These are phyloP conservation scores for Microcaecilia unicolor DNA, from an alignment of 2,797 vertebrate genomes.

Conservation along the genomic window DNA sequence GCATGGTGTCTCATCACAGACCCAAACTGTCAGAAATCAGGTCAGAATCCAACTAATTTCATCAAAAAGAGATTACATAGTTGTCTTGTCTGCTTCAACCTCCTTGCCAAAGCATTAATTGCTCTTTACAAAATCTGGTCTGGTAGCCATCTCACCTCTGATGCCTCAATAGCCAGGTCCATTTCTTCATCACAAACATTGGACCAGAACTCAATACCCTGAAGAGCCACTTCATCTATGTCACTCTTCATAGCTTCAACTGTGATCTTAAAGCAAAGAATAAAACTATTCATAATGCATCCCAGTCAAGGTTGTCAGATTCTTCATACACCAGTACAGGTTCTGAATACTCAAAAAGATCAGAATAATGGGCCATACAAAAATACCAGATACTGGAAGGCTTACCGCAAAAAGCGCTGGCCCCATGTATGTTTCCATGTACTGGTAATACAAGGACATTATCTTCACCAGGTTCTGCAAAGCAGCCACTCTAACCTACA, in stretches of 20 bases:
- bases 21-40: no score
- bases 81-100: no score
- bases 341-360: not conserved
- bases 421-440: slow-evolving; percentile 98
- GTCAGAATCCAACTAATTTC: no score
- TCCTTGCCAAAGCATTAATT: no score
- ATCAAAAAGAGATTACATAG: no score
- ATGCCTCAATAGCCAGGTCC: slow-evolving; percentile 94
- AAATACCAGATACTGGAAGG: not conserved
- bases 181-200: slow-evolving; percentile 97
- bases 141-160: slow-evolving; percentile 79
- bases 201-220: slow-evolving; percentile 98
- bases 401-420: slow-evolving; percentile 88
- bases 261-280: slow-evolving; percentile 86
- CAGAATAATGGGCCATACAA: no score
- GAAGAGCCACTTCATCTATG: slow-evolving; percentile 91
- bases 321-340: no score
- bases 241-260: slow-evolving; percentile 98
- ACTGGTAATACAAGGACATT: slow-evolving; percentile 96
- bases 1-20: no score
- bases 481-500: slow-evolving; percentile 89
- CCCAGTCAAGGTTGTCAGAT: no score
- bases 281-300: no score
- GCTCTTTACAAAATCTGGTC: no score
- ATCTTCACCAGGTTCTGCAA: slow-evolving; percentile 98